These are phyloP conservation scores for Brachionus rubens DNA, from an alignment of 1,140 invertebrate genomes.

Conservation along the genomic window DNA sequence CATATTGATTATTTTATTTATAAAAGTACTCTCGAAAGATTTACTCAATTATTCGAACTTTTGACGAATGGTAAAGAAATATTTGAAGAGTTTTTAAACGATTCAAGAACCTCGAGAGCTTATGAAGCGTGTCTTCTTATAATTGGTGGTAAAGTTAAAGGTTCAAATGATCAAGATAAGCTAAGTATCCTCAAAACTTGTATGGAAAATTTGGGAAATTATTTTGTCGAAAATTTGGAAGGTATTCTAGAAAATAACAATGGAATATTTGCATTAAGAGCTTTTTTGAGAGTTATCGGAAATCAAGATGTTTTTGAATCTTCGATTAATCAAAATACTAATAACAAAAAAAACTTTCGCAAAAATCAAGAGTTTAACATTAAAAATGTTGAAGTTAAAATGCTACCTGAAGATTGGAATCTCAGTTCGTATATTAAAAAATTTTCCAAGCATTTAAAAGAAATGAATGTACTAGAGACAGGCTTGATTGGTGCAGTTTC, in stretches of 20 bases:
- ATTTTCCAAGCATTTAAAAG: neutral
- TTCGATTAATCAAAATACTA: neutral
- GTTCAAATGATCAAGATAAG: neutral
- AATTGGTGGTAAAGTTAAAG: slow-evolving; percentile 15
- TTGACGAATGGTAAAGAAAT: neutral
- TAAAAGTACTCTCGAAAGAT: slow-evolving; percentile 20
- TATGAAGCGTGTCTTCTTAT: slow-evolving; percentile 38
- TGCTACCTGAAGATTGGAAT: slow-evolving; percentile 24
- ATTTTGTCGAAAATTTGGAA: slow-evolving; percentile 27
- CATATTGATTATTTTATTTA: slow-evolving; percentile 44
- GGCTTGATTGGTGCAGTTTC: neutral
- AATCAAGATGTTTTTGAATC: neutral
- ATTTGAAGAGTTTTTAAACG: neutral
- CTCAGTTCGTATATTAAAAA: slow-evolving; percentile 14
- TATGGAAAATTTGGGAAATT: neutral
- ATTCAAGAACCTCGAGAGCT: slow-evolving; percentile 8
- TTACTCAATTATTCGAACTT: slow-evolving; percentile 9
- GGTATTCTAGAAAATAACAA: slow-evolving; percentile 4
- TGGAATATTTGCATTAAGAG: slow-evolving; percentile 19
- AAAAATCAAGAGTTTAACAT: slow-evolving; percentile 42
- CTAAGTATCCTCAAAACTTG: neutral
- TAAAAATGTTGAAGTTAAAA: slow-evolving; percentile 26
- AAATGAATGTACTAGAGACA: slow-evolving; percentile 9
- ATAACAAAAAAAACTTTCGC: neutral
- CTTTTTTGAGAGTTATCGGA: slow-evolving; percentile 14